Evolutionary conservation across 2,888 invertebrate genomes (phyloP).

Genomic region (Gastrophysa polygoni): DNA sequence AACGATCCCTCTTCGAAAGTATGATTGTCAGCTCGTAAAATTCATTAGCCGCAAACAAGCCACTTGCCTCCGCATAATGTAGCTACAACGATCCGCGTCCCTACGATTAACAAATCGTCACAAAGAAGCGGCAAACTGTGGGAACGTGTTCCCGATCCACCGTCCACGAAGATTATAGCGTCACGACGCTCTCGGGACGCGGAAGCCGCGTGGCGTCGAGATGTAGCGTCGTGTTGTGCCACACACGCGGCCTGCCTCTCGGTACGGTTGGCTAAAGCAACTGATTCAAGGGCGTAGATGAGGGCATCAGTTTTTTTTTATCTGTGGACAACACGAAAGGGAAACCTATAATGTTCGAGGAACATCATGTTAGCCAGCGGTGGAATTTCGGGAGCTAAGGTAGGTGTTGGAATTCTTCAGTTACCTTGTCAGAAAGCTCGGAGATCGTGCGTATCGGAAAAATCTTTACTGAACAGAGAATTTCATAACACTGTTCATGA

Average conservation of each 20-base stretch:
- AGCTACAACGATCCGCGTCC: no score
- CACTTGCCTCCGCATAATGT: conserved; percentile 17
- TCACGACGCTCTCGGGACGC: conserved; percentile 49
- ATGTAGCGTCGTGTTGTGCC: conserved; percentile 23
- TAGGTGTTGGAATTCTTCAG: no score
- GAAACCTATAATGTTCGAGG: no score
- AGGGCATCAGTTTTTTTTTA: no score
- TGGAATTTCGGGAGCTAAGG: no score
- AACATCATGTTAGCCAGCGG: no score
- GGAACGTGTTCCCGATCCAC: conserved; percentile 49
- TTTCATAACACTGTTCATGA: no score
- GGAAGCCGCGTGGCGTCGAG: conserved; percentile 43
- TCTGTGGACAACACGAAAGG: no score
- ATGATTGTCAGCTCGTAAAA: conserved; percentile 15
- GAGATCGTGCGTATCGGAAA: no score
- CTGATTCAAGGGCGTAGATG: no score
- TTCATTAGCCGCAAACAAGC: conserved; percentile 24
- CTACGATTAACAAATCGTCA: conserved; percentile 7
- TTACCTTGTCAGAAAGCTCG: no score
- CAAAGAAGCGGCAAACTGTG: conserved; percentile 43
- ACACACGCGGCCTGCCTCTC: conserved; percentile 41
- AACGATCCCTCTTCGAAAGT: background rate
- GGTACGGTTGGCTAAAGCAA: background rate
- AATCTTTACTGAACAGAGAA: no score
- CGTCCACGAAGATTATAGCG: conserved; percentile 54